Percentiles rank a stretch among this genome's conserved stretches.
Conservation (phyloP, 2,888 invertebrate genomes). For the Coronaproctus castanopsis region DNA sequence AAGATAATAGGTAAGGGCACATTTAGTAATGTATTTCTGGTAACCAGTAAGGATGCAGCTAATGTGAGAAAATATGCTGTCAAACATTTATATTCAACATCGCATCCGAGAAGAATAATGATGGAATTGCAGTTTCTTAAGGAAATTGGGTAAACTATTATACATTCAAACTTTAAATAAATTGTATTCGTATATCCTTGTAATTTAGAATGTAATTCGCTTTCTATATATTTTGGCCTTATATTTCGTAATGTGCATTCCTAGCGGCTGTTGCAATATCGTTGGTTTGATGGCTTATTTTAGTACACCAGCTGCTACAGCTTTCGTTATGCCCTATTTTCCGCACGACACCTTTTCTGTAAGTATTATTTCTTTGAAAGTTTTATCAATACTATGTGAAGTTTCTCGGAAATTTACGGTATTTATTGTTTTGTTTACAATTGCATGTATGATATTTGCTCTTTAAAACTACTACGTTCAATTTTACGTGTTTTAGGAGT, state of each 20-base stretch:
- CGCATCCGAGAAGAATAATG: constrained; percentile 59
- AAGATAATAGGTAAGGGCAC: constrained; percentile 60
- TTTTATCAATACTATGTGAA: too few species aligned
- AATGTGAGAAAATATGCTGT: constrained; percentile 49
- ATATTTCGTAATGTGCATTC: constrained; percentile 23
- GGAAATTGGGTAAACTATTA: constrained; percentile 42
- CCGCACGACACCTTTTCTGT: constrained; percentile 59
- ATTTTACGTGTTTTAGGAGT: constrained; percentile 38
- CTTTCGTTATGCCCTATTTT: constrained; percentile 77
- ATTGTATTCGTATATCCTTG: neutral
- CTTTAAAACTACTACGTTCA: neutral
- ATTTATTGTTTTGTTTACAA: neutral
- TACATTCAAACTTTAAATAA: neutral
- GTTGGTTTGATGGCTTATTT: constrained; percentile 60
- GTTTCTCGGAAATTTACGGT: neutral
- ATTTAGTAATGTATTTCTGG: constrained; percentile 69
- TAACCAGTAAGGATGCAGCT: constrained; percentile 33
- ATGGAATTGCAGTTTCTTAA: constrained; percentile 60
- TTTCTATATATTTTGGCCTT: neutral
- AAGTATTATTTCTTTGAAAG: constrained; percentile 27
- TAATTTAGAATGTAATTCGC: neutral
- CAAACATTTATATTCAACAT: constrained; percentile 71
- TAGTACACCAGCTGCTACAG: constrained; percentile 53
- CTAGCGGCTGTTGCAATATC: constrained; percentile 58
- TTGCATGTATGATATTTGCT: neutral